A percentile compares a stretch with the other conserved stretches of the same genome.
Evolutionary conservation across 1,140 invertebrate genomes (phyloP).

Genomic region (Pollicipes pollicipes): DNA sequence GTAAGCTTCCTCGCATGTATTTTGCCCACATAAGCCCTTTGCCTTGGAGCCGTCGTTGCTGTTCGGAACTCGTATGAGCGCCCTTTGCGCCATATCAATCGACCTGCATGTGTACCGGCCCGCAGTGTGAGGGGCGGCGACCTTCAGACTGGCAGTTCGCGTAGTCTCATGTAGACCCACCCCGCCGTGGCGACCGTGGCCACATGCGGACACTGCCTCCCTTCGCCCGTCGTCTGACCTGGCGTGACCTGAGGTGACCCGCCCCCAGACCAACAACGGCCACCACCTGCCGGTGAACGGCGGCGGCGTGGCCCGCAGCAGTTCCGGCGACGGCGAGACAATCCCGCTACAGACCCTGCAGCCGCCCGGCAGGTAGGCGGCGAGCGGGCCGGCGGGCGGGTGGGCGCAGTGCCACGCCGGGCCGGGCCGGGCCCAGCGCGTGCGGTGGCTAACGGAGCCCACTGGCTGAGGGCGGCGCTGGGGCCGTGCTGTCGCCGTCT

Average conservation of each 20-base stretch:
- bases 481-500: too few species aligned
- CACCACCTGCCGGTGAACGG: neutral
- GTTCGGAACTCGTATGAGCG: constrained; percentile 19
- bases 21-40: too few species aligned
- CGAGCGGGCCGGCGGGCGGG: neutral
- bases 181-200: neutral
- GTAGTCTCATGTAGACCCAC: neutral
- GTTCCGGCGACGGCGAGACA: neutral
- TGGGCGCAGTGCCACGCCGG: too few species aligned
- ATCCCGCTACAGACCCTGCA: neutral
- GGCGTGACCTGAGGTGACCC: neutral
- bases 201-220: neutral
- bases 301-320: neutral
- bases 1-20: too few species aligned
- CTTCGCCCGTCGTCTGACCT: neutral
- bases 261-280: neutral
- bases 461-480: too few species aligned
- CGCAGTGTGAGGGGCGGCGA: constrained; percentile 43
- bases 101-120: constrained; percentile 33
- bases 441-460: too few species aligned
- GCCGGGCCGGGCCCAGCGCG: too few species aligned
- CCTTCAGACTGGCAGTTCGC: constrained; percentile 54
- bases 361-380: neutral
- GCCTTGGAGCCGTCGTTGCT: too few species aligned
- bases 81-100: constrained; percentile 23